Evolutionary conservation across 2,113 vertebrate species (phyloP).

Genomic region (Lonchura striata): DNA sequence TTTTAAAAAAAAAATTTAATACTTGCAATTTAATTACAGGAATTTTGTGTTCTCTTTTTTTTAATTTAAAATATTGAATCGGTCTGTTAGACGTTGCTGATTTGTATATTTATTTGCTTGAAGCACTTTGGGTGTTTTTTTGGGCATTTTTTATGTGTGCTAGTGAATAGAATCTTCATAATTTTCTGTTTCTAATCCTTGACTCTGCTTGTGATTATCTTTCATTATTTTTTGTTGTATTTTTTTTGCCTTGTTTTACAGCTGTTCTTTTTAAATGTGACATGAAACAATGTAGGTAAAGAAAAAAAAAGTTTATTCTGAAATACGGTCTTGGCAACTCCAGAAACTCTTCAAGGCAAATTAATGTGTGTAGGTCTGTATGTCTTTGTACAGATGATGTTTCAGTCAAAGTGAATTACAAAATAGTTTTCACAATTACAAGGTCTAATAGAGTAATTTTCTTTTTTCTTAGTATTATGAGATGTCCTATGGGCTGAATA

Average conservation of each 20-base stretch:
- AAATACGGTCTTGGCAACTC: not conserved
- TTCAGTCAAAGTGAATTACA: not conserved
- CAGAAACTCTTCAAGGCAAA: not conserved
- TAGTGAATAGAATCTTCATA: not conserved
- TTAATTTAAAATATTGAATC: not conserved
- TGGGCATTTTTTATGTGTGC: not conserved
- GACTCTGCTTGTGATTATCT: not conserved
- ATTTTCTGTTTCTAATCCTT: not conserved
- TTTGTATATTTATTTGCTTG: not conserved
- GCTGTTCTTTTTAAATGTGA: not conserved
- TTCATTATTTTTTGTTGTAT: not conserved
- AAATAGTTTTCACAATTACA: not conserved
- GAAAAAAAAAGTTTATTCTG: not conserved
- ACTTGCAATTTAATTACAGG: not conserved
- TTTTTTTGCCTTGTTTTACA: not conserved
- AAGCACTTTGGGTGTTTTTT: not conserved
- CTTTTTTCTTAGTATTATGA: conserved; percentile 89
- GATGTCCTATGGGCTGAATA: conserved; percentile 97
- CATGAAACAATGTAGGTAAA: not conserved
- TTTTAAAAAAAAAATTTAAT: no score
- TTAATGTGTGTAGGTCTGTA: not conserved
- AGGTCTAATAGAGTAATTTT: conserved; percentile 46
- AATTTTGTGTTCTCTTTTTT: not conserved
- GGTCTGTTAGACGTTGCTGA: not conserved
- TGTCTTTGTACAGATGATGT: not conserved